Base-by-base conservation (phyloP, 2,797 vertebrate species). In the Spinibarbus caldwelli region DNA sequence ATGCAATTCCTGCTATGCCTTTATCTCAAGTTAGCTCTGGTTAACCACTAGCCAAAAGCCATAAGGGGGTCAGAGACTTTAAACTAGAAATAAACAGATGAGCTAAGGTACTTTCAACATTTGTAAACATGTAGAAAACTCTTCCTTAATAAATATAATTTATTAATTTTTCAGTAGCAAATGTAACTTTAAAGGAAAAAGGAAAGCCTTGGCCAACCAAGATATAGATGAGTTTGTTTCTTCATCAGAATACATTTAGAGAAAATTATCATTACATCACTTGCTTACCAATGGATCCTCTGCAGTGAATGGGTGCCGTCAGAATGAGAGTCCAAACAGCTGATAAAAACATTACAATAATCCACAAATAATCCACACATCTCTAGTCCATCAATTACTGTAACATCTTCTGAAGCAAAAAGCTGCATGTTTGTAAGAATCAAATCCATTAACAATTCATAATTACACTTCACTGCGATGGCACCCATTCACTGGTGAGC, bases 1-100 rank as follows among this genome's bases (percentile, higher is more conserved):
- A 90, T 85, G 77, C 81, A 62, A 49, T 49, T 83, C 59, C 54
- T 78, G 83, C 76, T 80, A 31, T 87, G 87, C 77, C 80, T 84
- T 68, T 86, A 90, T 83, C 70, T 59, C 82, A 86, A 83, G 78
- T 34, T 82, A 79, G 86, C 82, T 91, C 87, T 49, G 88, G 89
- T 82, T 86, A 26, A 85, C 67, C 76, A 49, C 81, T 31, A 80
- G 59, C 75, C 80, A 83, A 79, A 84, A 80, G 59, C 75, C 80
- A 83, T 78, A 84, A 83, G 19, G 47, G 2, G 54, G 47, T 85
- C 72, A 84, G 47, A 86, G 75, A 45, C 47, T 84, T 88, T 82
- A 76, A 66, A 82, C 54, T 36, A 36, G 29, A 80, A 66, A 67
- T 23, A 80, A 80, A 34, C 26, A 45, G 75, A 79, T 67, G 12